Evolutionary conservation across 2,888 invertebrate genomes (phyloP).

Genomic region (Lathronympha strigana): DNA sequence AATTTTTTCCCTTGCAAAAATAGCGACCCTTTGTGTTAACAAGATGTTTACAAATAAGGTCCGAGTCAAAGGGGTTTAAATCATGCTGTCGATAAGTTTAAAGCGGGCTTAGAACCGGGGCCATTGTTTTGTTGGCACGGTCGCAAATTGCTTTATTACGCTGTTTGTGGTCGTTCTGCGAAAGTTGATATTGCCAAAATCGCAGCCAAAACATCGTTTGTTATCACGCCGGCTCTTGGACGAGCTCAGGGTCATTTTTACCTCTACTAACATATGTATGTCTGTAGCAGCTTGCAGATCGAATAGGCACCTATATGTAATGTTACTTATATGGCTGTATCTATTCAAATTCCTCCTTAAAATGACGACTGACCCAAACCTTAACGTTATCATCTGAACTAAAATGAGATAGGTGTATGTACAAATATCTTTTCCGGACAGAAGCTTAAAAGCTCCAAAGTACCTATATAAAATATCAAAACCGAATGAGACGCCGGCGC

Average conservation of each 20-base stretch:
- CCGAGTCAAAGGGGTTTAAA: slow-evolving; percentile 83
- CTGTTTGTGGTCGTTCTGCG: slow-evolving; percentile 66
- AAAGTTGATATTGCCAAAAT: slow-evolving; percentile 79
- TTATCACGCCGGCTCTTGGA: slow-evolving; percentile 60
- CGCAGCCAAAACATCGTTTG: slow-evolving; percentile 78
- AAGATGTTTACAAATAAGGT: slow-evolving; percentile 81
- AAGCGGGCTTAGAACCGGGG: slow-evolving; percentile 79
- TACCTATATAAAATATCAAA: slow-evolving; percentile 19
- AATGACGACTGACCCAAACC: neutral
- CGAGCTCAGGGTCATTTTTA: slow-evolving; percentile 18
- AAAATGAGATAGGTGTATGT: slow-evolving; percentile 7
- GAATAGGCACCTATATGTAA: neutral
- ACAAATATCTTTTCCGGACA: neutral
- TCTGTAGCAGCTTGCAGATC: neutral
- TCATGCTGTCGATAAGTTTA: slow-evolving; percentile 82
- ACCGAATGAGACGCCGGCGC: slow-evolving; percentile 27
- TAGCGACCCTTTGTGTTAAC: slow-evolving; percentile 74
- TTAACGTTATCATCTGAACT: neutral
- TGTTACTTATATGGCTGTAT: neutral
- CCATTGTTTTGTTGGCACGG: slow-evolving; percentile 80
- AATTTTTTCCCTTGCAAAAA: slow-evolving; percentile 73
- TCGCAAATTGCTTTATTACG: slow-evolving; percentile 83
- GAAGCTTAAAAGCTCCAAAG: slow-evolving; percentile 16
- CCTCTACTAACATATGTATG: neutral
- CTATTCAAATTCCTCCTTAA: neutral